Evolutionary conservation across 1,140 invertebrate species (phyloP), one percentile per base, ranked within the genome.

Genomic region (Branchinecta lindahli): DNA sequence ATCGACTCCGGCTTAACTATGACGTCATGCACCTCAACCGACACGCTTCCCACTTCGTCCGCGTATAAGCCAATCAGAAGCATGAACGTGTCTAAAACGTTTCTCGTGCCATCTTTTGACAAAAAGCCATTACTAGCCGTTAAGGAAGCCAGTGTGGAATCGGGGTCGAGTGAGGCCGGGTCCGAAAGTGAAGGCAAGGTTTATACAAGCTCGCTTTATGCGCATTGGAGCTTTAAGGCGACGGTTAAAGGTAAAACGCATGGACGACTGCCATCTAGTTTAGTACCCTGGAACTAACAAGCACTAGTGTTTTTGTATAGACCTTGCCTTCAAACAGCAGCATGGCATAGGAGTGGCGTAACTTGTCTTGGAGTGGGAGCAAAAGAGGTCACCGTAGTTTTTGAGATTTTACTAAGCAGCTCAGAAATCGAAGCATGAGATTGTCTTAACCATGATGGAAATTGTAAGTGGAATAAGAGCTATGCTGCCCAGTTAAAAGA

Each of bases 91-190:
- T 15, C 2, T 4, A 61, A 61, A 20, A 61, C 52, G 12, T 15
- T 61, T 61, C 12, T 61, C 12, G 12, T 61, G 12, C 12, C 12
- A 15, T 61, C 52, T 61, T 15, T 12, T 61, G 4, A 12, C 52
- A 61, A 61, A 61, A 61, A 61, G 18, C 52, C 52, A 20, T 61
- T 61, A 61, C 18, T 61, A 20, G 18, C 52, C 12, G 52, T 61
- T 12, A 61, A 61, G 18, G 52, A 61, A 61, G 52, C 52, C 52
- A 61, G 52, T 61, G 52, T 61, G 52, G 52, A 61, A 61, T 61
- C 52, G 12, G 52, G 52, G 18, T 15, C 52, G 52, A 61, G 52
- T 61, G 52, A 61, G 12, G 18, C 18, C 18, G 52, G 18, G 1
- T 20, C 18, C 12, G 18, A 61, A 15, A 15, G 12, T 12, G 18